Evolutionary conservation across 2,113 vertebrate genomes (phyloP).

Genomic region (Osmerus eperlanus): DNA sequence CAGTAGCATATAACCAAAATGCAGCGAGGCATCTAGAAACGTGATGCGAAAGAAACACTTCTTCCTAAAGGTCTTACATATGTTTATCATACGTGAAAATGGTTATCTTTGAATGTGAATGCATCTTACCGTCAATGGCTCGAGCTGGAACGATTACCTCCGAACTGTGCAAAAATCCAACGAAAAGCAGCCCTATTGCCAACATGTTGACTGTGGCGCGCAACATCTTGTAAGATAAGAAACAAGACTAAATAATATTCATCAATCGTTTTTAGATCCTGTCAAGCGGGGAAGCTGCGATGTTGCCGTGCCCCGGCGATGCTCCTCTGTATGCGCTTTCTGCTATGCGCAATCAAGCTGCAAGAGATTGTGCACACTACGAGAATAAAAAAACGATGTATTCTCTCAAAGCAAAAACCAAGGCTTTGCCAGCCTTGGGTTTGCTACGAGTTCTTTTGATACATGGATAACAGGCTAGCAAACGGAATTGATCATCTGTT

Average conservation of each 20-base stretch:
- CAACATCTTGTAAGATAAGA: slow-evolving; percentile 45
- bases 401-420: slow-evolving; percentile 44
- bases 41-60: background rate
- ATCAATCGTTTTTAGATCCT: slow-evolving; percentile 60
- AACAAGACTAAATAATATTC: slow-evolving; percentile 40
- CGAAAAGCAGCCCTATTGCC: slow-evolving; percentile 64
- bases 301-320: slow-evolving; percentile 36
- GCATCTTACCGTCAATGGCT: slow-evolving; percentile 71
- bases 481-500: slow-evolving; percentile 56
- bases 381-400: slow-evolving; percentile 5
- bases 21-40: background rate
- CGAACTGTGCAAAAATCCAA: slow-evolving; percentile 72
- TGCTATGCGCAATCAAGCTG: slow-evolving; percentile 42
- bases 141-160: slow-evolving; percentile 63
- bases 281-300: slow-evolving; percentile 52
- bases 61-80: slow-evolving; percentile 2
- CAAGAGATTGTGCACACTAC: slow-evolving; percentile 36
- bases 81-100: background rate
- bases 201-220: slow-evolving; percentile 58
- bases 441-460: slow-evolving; percentile 59
- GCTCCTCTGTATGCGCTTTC: slow-evolving; percentile 54
- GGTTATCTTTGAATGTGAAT: background rate
- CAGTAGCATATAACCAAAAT: background rate
- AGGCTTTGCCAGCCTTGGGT: slow-evolving; percentile 55
- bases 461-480: slow-evolving; percentile 63